Conservation (phyloP, 1,140 invertebrate species). For the Panonychus citri region DNA sequence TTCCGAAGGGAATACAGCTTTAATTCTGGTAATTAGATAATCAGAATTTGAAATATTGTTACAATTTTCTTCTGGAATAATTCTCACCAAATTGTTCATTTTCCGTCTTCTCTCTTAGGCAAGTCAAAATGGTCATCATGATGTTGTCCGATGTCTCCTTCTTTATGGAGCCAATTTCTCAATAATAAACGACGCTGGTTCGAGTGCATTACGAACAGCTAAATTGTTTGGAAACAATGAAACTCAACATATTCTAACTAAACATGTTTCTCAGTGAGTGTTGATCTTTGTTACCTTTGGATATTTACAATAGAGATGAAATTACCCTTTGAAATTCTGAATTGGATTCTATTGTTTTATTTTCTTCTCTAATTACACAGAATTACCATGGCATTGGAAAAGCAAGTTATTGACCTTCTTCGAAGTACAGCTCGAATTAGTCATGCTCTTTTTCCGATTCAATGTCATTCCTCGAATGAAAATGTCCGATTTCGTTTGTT, state of each 20-base stretch:
- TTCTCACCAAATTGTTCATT: neutral
- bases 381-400: neutral
- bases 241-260: neutral
- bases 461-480: neutral
- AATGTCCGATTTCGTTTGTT: neutral
- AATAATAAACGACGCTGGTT: neutral
- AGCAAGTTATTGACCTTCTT: neutral
- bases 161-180: slow-evolving; percentile 14
- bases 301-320: too few species aligned
- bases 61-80: neutral
- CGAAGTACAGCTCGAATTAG: neutral
- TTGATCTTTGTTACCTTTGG: neutral
- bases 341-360: neutral
- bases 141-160: slow-evolving; percentile 14
- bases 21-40: neutral
- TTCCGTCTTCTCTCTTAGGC: neutral
- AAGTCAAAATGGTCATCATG: slow-evolving; percentile 13
- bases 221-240: neutral
- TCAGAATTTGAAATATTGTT: neutral
- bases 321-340: too few species aligned
- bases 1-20: neutral
- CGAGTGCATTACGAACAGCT: neutral
- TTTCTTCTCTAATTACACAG: neutral
- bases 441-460: slow-evolving; percentile 1
- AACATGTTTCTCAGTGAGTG: neutral